Conservation (phyloP, 2,113 vertebrate genomes). For the Suricata suricatta region DNA sequence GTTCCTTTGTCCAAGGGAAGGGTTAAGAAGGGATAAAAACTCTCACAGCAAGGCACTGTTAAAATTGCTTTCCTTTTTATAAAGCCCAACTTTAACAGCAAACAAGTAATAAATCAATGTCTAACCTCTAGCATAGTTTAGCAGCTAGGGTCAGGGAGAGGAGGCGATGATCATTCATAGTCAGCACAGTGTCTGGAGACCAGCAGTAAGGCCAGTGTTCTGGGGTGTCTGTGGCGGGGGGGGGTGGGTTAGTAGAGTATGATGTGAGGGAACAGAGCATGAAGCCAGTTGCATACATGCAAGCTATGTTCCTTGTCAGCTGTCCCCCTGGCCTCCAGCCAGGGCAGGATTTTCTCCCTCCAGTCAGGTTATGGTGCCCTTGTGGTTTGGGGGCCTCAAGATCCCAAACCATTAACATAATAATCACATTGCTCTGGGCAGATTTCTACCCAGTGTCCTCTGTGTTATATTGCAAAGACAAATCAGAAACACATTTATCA, state of each 20-base stretch:
- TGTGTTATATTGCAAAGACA: conserved; percentile 20
- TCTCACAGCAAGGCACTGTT: conserved; percentile 24
- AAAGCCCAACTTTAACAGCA: conserved; percentile 52
- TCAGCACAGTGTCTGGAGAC: background rate
- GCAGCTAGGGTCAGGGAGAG: background rate
- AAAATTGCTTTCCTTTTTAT: conserved; percentile 51
- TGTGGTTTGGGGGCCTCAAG: conserved; percentile 12
- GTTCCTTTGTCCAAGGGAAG: conserved; percentile 34
- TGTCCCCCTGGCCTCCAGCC: conserved; percentile 13
- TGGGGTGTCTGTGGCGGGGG: background rate
- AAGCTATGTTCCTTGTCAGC: background rate
- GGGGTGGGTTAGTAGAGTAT: background rate
- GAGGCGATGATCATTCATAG: background rate
- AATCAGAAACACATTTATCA: conserved; percentile 22
- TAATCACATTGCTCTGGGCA: background rate
- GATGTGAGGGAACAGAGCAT: background rate
- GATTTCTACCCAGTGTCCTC: conserved; percentile 1
- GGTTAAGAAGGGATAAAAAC: conserved; percentile 41
- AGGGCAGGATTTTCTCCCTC: background rate
- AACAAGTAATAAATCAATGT: conserved; percentile 51
- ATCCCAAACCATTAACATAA: conserved; percentile 15
- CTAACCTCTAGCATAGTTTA: background rate
- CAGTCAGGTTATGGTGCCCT: conserved; percentile 9
- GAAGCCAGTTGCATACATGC: background rate
- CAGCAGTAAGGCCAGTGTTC: background rate